Evolutionary conservation across 2,888 invertebrate species (phyloP).

Genomic region (Melikaiella ostensackeni): DNA sequence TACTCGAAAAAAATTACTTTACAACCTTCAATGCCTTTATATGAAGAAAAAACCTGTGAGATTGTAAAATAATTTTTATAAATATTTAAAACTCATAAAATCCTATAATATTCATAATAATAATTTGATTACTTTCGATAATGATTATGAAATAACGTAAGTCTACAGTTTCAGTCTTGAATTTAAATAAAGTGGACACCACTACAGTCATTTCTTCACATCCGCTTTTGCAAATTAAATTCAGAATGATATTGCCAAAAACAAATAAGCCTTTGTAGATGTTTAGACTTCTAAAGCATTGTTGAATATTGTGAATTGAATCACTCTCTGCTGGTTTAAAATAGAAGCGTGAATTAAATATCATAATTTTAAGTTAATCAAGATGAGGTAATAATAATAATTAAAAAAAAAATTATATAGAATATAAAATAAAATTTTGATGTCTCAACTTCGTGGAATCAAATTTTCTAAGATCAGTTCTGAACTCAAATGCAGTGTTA

Average conservation of each 20-base stretch:
- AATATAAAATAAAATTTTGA: no score
- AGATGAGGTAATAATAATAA: background rate
- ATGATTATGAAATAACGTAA: no score
- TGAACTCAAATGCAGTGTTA: background rate
- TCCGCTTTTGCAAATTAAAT: background rate
- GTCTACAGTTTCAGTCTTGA: background rate
- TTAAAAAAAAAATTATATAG: background rate
- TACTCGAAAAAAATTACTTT: no score
- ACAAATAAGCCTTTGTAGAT: background rate
- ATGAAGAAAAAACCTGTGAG: no score
- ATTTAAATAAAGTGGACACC: background rate
- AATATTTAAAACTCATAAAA: no score
- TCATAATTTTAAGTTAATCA: background rate
- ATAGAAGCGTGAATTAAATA: background rate
- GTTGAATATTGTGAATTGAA: background rate
- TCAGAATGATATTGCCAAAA: background rate
- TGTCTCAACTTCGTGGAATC: background rate
- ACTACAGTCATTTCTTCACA: background rate
- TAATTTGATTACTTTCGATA: no score
- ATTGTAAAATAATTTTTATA: no score
- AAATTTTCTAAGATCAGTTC: background rate
- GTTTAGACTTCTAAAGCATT: background rate
- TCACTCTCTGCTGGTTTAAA: background rate
- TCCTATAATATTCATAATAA: no score
- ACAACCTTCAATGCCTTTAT: no score